phyloP scores from a whole-genome alignment of 2,797 vertebrate species.

The Poeciliopsis paucimaculata region DNA sequence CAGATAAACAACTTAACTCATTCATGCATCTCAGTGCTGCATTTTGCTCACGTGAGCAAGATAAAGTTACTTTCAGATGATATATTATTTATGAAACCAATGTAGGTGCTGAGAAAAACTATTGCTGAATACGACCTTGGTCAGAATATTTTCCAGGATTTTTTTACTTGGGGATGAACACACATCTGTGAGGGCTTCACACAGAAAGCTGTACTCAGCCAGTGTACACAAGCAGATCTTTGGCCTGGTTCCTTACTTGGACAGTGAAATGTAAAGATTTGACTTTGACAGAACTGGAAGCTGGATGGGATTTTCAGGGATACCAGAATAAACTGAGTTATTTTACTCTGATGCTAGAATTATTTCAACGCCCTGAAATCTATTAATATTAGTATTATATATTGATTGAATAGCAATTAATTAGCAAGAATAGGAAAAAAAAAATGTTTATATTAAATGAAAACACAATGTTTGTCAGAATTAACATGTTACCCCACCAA shows the following conservation, averaged over 20 bases:
- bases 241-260: slow-evolving; percentile 40
- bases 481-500: slow-evolving; percentile 6
- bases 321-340: slow-evolving; percentile 44
- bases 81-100: slow-evolving; percentile 26
- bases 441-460: background rate
- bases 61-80: slow-evolving; percentile 36
- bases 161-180: slow-evolving; percentile 10
- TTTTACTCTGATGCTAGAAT: slow-evolving; percentile 40
- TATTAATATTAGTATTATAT: slow-evolving; percentile 3
- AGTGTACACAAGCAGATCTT: slow-evolving; percentile 26
- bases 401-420: background rate
- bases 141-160: slow-evolving; percentile 29
- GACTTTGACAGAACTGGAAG: slow-evolving; percentile 52
- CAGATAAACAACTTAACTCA: slow-evolving; percentile 41
- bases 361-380: slow-evolving; percentile 41
- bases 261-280: slow-evolving; percentile 54
- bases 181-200: slow-evolving; percentile 23
- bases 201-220: slow-evolving; percentile 26
- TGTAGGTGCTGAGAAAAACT: background rate
- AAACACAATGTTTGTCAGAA: background rate
- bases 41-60: slow-evolving; percentile 55
- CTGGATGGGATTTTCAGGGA: slow-evolving; percentile 50
- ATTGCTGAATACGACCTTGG: slow-evolving; percentile 11
- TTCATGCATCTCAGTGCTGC: slow-evolving; percentile 39
- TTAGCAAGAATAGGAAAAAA: background rate